These are phyloP conservation scores for Heliothis virescens DNA, from an alignment of 1,140 invertebrate species.

Conservation along the genomic window DNA sequence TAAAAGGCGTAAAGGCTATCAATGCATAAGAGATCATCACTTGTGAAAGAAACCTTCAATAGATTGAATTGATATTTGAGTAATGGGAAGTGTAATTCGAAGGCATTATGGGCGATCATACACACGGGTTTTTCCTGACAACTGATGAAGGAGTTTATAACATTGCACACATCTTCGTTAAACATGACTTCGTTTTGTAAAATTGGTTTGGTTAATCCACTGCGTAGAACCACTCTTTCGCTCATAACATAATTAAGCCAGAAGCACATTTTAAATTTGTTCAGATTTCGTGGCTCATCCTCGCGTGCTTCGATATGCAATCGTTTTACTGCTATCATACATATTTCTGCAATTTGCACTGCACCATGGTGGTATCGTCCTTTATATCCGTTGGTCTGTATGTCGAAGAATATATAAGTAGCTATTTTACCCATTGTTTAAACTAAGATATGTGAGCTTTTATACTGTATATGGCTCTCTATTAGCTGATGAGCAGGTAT, in stretches of 20 bases:
- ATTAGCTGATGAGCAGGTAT: no score
- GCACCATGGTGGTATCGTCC: background rate
- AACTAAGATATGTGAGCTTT: no score
- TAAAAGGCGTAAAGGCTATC: background rate
- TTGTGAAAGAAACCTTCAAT: background rate
- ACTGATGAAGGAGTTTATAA: background rate
- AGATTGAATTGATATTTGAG: background rate
- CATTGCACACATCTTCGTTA: background rate
- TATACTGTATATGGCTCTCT: no score
- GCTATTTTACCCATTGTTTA: no score
- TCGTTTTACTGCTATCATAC: constrained; percentile 6
- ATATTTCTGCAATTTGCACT: background rate
- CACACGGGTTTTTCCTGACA: background rate
- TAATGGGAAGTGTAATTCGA: background rate
- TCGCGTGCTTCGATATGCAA: background rate
- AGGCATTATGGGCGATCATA: background rate
- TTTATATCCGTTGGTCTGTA: background rate
- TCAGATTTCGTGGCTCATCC: background rate
- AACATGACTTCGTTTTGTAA: background rate
- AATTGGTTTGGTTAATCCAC: background rate
- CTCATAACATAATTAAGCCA: background rate
- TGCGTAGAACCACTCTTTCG: no score
- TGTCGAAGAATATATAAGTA: background rate
- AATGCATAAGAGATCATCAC: background rate
- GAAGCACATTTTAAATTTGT: background rate